Base-by-base conservation (phyloP, 2,113 vertebrate genomes). In the Xenotilapia caudafasciata region DNA sequence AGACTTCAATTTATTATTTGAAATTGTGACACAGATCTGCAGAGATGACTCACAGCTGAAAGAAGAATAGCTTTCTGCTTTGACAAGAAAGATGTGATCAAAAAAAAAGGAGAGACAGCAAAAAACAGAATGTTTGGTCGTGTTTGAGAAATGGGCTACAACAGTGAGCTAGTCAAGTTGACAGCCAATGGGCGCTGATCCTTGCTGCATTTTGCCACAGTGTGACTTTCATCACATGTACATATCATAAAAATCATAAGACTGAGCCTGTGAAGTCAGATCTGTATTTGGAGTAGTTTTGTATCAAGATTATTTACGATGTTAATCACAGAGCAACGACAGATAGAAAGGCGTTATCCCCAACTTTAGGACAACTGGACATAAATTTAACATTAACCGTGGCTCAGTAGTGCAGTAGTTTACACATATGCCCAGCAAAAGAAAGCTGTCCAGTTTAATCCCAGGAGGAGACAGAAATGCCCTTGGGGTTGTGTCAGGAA, bases 111-210 rank as follows among this genome's bases (percentile, higher is more conserved):
- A 42, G 47, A 73, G 85, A 85, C 88, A 84, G 80, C 47, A 81
- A 70, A 60, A 75, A 86, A 89, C 88, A 82, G 89, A 94, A 88
- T 87, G 89, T 88, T 89, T 81, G 73, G n/a, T 33, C 9, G 7
- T 70, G 83, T 73, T 90, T 93, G 92, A 93, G 84, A 91, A 92
- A 93, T 88, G 87, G 84, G 58, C 83, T 90, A 94, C 86, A 84
- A 75, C 10, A 9, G 60, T 80, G 51, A 53, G 88, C 82, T 90
- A 86, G 86, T 90, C 88, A 91, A 87, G 75, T 38, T 94, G 91
- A 93, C 91, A 90, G 86, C n/a, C 58, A 65, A 31, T 83, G 83
- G 33, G 54, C 73, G 85, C 35, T 62, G 38, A 79, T 87, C 53
- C 73, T 83, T 1, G 2, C 83, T 49, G 80, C 83, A 49, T 54